Percentiles rank a stretch among this genome's conserved stretches.
phyloP scores from a whole-genome alignment of 2,113 vertebrate species.

The Barbus barbus region DNA sequence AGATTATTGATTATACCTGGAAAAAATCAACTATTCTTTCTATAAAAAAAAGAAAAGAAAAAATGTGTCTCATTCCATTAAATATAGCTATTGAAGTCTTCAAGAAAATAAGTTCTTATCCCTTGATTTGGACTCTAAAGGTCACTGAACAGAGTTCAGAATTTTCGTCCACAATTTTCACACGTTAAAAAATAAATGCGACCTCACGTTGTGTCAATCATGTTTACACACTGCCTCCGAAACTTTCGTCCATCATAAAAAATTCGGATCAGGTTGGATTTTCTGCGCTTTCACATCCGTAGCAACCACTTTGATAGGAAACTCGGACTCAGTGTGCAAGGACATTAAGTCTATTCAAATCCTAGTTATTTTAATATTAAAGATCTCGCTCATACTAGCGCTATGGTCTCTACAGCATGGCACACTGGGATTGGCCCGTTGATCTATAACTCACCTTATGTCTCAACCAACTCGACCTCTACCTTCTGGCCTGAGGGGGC shows the following conservation, averaged over 20 bases:
- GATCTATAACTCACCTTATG: conserved; percentile 76
- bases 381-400: conserved; percentile 18
- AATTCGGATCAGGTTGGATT: too few relatives aligned
- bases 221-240: too few relatives aligned
- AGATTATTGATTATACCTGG: conserved; percentile 19
- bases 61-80: neutral
- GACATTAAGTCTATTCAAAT: neutral
- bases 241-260: too few relatives aligned
- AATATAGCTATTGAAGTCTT: neutral
- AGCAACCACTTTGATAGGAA: too few relatives aligned
- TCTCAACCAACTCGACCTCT: conserved; percentile 75
- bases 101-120: too few relatives aligned
- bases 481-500: conserved; percentile 73
- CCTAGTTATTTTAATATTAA: neutral
- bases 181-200: too few relatives aligned
- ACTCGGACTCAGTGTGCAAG: too few relatives aligned
- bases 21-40: neutral
- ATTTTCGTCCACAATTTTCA: too few relatives aligned
- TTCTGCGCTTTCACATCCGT: too few relatives aligned
- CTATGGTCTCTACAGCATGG: conserved; percentile 42
- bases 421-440: conserved; percentile 55
- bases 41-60: neutral
- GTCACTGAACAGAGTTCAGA: too few relatives aligned
- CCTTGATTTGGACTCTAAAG: neutral
- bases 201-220: too few relatives aligned